Conservation (phyloP, 2,113 vertebrate species). For the Platysteira castanea region DNA sequence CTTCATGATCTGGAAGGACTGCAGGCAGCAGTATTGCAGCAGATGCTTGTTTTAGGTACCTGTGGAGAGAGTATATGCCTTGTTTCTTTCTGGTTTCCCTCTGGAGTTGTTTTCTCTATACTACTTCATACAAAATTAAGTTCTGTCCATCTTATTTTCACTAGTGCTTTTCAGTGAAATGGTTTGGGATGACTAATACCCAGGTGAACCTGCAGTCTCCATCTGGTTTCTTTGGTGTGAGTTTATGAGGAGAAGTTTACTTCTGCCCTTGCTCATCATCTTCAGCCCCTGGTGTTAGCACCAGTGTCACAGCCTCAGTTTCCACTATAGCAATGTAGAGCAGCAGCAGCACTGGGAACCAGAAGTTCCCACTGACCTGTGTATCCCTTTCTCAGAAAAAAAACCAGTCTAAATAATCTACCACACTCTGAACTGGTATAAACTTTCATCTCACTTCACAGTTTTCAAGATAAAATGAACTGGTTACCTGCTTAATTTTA, state of each 20-base stretch:
- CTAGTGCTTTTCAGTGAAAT: background rate
- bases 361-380: background rate
- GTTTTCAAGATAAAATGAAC: slow-evolving; percentile 20
- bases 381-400: background rate
- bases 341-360: background rate
- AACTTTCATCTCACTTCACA: background rate
- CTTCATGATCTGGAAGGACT: background rate
- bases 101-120: background rate
- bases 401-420: background rate
- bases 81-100: background rate
- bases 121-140: background rate
- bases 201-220: background rate
- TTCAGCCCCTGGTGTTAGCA: background rate
- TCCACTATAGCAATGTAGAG: background rate
- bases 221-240: background rate
- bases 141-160: background rate
- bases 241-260: background rate
- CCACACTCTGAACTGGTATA: background rate
- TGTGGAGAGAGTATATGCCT: background rate
- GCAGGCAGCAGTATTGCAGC: background rate
- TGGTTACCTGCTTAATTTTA: background rate
- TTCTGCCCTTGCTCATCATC: background rate
- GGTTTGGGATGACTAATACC: background rate
- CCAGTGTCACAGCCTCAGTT: background rate
- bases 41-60: background rate